These are phyloP conservation scores for Rafetus swinhoei DNA, from an alignment of 2,113 vertebrate genomes.

Conservation along the genomic window DNA sequence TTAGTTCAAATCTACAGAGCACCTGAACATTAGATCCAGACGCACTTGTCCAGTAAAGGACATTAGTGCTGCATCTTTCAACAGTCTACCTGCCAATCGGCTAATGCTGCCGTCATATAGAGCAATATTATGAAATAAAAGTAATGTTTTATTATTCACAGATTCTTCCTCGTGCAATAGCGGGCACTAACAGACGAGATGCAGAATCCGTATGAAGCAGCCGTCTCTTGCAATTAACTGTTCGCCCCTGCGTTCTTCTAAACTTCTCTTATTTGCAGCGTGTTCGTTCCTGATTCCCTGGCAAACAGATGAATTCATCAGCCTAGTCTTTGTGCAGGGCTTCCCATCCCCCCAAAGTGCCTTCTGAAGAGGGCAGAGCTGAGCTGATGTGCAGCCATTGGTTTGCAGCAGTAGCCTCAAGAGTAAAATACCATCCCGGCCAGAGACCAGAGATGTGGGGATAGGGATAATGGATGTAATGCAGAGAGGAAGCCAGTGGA, in stretches of 20 bases:
- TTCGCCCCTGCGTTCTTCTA: neutral
- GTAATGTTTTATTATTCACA: neutral
- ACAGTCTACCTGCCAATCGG: neutral
- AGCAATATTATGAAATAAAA: slow-evolving; percentile 42
- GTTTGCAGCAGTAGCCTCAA: neutral
- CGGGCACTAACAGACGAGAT: accelerated
- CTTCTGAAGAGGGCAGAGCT: neutral
- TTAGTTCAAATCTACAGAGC: neutral
- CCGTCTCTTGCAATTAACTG: neutral
- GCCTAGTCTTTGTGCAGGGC: neutral
- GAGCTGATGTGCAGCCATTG: neutral
- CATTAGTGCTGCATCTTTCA: neutral
- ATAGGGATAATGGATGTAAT: no score
- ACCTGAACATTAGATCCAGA: neutral
- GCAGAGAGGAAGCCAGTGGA: neutral
- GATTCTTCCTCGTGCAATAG: neutral
- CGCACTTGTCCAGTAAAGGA: neutral
- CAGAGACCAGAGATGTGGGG: neutral
- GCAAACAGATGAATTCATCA: neutral
- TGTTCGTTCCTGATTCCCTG: neutral
- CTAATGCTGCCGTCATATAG: neutral
- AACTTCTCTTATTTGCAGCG: neutral
- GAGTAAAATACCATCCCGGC: neutral
- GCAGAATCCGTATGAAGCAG: neutral
- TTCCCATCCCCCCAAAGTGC: neutral